Base-by-base conservation (phyloP, 2,113 vertebrate species). In the Lampris incognitus region DNA sequence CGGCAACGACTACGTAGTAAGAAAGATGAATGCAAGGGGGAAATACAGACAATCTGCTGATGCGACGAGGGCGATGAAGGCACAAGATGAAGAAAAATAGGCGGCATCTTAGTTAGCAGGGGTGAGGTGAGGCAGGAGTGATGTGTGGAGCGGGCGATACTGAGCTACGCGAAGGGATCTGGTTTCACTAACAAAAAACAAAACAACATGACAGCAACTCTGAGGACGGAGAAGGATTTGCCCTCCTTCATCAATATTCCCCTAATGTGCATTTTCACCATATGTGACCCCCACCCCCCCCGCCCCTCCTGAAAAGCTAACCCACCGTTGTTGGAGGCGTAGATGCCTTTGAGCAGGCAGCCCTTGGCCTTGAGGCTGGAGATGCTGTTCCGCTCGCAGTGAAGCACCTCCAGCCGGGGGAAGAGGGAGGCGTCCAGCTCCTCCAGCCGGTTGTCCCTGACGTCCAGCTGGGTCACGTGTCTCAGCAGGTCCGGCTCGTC, bases 321-420 rank as follows among this genome's bases (percentile, higher is more conserved):
- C 96, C 78, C 89, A 98, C 98, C 97, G 42, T 99, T 99, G 50
- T 85, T 94, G 78, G 96, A 94, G 54, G 96, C 96, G 0, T 98
- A 95, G 13, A 99, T 94, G 0, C 95, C 95, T 86, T 98, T 99
- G 41, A 99, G 96, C 61, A 94, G 89, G 79, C 92, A 94, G 44
- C 97, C 97, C 42, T 96, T 96, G 87, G 96, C 88, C 86, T 91
- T 95, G 58, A 99, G 92, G 39, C 91, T 92, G n/a, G 87, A 76
- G 88, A 99, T 92, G 24, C 92, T 91, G 86, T 99, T 99, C 84
- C 97, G 94, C 89, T 99, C 97, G 81, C 97, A 99, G 94, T 98
- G 98, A 10, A 99, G 91, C 78, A 99, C 95, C 89, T 99, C 97
- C n/a, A 98, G 93, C 0, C 95, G 94, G 79, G 95, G 96, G 88